Evolutionary conservation across 2,113 vertebrate genomes (phyloP), one percentile per base, ranked within the genome.

Genomic region (Leucosticte australis): DNA sequence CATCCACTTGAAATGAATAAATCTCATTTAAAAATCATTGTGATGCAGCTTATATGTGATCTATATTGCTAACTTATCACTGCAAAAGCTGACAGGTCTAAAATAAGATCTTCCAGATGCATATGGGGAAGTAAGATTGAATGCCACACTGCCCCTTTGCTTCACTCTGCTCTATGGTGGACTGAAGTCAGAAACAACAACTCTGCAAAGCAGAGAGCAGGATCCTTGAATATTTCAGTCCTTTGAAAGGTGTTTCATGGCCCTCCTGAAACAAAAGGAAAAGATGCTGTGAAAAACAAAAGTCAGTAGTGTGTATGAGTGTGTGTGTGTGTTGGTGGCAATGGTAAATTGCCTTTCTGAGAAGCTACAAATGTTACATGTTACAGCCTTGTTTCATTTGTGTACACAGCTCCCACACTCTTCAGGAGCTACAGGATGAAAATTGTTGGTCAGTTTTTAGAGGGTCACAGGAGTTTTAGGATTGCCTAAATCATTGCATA

Each of bases 1-100:
- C 95, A 95, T 91, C 81, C 67, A 53, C 70, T 92, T 94, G 90
- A 94, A 95, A 96, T 85, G 42, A 94, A 97, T 95, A 95, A 95
- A 95, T 94, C 91, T 92, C 89, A 92, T 95, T 94, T 95, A 44
- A 87, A 96, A 96, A 94, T 91, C 91, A 83, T 90, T 94, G 70
- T 77, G 67, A 94, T 92, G 90, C 89, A 79, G 70, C 30, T 87
- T 91, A 76, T 42, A 84, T 71, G 78, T 57, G 70, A 95, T 94
- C 89, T 87, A 62, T 91, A 87, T 57, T 95, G 91, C 80, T 94
- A 92, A 92, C 57, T 89, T 94, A 89, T 69, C 89, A 73, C 73
- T 67, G 49, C 3, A 10, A 89, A 80, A 90, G 67, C 82, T 89
- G 76, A 49, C 71, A 91, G 42, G 15, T 35, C 76, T 82, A 55